Conservation (phyloP, 2,113 vertebrate genomes). For the Strix uralensis region DNA sequence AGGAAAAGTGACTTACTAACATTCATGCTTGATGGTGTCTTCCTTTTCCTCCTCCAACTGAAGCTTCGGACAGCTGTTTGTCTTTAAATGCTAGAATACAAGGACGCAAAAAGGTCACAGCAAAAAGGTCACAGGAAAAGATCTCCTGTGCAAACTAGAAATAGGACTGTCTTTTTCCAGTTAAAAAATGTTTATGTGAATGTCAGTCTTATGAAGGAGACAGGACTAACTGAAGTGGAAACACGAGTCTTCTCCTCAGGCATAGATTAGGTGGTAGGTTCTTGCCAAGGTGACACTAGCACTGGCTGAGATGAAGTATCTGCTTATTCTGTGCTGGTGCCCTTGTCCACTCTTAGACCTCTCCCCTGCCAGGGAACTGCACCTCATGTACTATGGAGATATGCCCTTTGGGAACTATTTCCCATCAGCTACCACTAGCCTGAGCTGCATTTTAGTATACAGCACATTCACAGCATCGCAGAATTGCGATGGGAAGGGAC, state of each 20-base stretch:
- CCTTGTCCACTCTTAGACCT: background rate
- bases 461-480: background rate
- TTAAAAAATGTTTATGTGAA: slow-evolving; percentile 29
- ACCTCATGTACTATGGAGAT: fast-evolving
- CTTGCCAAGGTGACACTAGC: slow-evolving; percentile 8
- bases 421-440: background rate
- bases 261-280: slow-evolving; percentile 11
- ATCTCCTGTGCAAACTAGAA: slow-evolving; percentile 25
- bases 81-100: slow-evolving; percentile 23
- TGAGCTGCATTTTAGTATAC: background rate
- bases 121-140: slow-evolving; percentile 51
- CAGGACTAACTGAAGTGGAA: slow-evolving; percentile 42
- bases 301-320: background rate
- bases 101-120: slow-evolving; percentile 9
- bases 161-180: slow-evolving; percentile 35
- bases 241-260: slow-evolving; percentile 36
- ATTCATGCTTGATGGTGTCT: slow-evolving; percentile 13
- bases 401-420: background rate
- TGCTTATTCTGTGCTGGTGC: background rate
- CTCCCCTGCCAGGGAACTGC: background rate
- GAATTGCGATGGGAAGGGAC: background rate
- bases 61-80: slow-evolving; percentile 45
- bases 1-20: slow-evolving; percentile 49
- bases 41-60: slow-evolving; percentile 50
- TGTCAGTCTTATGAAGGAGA: slow-evolving; percentile 32